These are phyloP conservation scores for Tricholaema leucomelas DNA, from an alignment of 2,113 vertebrate genomes.

Conservation along the genomic window DNA sequence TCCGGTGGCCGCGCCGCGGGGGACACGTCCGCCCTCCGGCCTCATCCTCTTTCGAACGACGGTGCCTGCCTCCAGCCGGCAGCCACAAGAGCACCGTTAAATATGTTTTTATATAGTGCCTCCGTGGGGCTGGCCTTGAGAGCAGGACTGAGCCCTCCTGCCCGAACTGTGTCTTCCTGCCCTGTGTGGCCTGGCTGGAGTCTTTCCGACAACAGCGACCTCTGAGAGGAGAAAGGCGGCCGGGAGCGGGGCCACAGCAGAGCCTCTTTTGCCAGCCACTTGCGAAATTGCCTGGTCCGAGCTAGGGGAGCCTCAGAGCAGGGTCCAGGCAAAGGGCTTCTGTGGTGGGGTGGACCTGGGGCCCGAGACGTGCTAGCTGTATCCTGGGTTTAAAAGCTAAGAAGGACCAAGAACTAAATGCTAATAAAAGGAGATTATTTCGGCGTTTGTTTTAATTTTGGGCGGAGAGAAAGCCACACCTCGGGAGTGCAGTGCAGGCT, in stretches of 20 bases:
- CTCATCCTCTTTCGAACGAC: fast-evolving
- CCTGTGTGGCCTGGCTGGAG: fast-evolving
- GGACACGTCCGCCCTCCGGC: neutral
- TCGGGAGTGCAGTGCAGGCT: neutral
- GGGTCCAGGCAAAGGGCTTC: neutral
- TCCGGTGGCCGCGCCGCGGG: too few species aligned
- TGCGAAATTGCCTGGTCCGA: fast-evolving
- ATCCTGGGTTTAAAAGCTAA: neutral
- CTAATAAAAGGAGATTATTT: too few species aligned
- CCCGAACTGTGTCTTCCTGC: too few species aligned
- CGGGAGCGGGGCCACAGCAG: neutral
- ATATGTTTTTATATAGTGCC: fast-evolving
- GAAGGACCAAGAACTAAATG: neutral
- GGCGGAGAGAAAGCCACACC: fast-evolving
- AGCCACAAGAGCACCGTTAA: fast-evolving
- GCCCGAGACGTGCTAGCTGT: fast-evolving
- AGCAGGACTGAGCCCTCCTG: neutral
- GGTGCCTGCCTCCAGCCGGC: neutral
- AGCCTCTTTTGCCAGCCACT: neutral
- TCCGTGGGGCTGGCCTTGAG: neutral
- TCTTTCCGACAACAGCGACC: too few species aligned
- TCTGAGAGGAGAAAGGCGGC: neutral
- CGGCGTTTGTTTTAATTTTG: too few species aligned
- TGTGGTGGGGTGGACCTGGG: fast-evolving
- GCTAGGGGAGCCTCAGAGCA: neutral